Evolutionary conservation across 2,113 vertebrate species (phyloP).

Genomic region (Aleadryas rufinucha): DNA sequence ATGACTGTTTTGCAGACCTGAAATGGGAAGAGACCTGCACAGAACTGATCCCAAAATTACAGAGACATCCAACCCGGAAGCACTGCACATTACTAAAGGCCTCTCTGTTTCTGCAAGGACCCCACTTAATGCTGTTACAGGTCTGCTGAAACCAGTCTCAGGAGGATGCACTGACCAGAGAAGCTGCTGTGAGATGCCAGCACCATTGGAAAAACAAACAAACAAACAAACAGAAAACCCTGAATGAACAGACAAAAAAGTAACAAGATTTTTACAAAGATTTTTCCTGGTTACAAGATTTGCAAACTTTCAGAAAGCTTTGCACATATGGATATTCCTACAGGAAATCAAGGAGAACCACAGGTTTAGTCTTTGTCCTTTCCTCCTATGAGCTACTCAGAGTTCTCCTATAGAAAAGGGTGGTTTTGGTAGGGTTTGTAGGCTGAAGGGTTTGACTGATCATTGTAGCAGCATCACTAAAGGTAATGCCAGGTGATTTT

Average conservation of each 20-base stretch:
- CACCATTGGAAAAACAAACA: neutral
- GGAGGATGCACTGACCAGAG: neutral
- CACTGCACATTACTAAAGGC: neutral
- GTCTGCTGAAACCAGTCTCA: neutral
- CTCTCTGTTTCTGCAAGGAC: neutral
- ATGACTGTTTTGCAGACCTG: neutral
- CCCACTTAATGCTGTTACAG: neutral
- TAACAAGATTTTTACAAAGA: neutral
- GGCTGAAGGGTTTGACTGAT: neutral
- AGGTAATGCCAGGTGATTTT: neutral
- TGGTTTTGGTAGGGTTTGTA: neutral
- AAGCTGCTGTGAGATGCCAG: neutral
- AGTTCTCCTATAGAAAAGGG: neutral
- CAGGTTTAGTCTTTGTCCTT: neutral
- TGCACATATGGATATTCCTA: neutral
- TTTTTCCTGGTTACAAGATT: neutral
- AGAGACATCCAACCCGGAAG: neutral
- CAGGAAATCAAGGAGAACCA: neutral
- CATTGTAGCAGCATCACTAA: neutral
- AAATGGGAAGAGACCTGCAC: neutral
- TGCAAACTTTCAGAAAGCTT: neutral
- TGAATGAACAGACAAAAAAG: rapidly evolving
- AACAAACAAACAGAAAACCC: neutral
- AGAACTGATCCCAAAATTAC: neutral
- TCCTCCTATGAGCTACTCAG: neutral